Conservation (phyloP, 2,113 vertebrate species). For the Thamnaconus septentrionalis region DNA sequence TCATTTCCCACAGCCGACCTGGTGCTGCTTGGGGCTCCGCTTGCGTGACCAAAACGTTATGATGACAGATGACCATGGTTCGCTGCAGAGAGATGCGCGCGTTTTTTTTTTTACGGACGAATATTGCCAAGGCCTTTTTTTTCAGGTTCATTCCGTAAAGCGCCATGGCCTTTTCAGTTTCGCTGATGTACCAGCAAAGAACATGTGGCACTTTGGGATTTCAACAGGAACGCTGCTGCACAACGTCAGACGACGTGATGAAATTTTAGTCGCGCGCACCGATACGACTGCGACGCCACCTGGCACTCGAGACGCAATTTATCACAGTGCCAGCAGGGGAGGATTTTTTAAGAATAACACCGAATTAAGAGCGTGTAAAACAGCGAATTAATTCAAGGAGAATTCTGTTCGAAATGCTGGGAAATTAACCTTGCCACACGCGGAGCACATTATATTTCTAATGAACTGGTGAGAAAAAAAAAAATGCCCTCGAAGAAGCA, state of each 20-base stretch:
- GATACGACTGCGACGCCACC: constrained; percentile 31
- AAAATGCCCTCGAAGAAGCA: neutral
- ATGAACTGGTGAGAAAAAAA: neutral
- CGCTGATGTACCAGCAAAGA: constrained; percentile 14
- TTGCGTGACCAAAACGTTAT: constrained; percentile 17
- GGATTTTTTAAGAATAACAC: constrained; percentile 6
- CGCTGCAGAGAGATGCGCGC: constrained; percentile 1
- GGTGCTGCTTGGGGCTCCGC: constrained; percentile 15
- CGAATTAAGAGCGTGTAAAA: constrained; percentile 8
- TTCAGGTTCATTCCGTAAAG: constrained; percentile 12
- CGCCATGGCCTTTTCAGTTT: neutral
- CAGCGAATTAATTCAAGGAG: neutral
- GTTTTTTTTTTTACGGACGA: neutral
- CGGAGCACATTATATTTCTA: constrained; percentile 6
- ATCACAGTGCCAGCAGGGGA: constrained; percentile 21
- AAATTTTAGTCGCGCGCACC: constrained; percentile 11
- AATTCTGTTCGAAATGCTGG: neutral
- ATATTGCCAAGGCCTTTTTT: constrained; percentile 18
- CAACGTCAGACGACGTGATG: constrained; percentile 15
- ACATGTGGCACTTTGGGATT: constrained; percentile 4
- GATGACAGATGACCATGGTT: constrained; percentile 38
- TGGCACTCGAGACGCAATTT: constrained; percentile 4
- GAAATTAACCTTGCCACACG: neutral
- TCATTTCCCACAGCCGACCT: constrained; percentile 44
- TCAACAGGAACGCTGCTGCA: neutral